Evolutionary conservation across 2,113 vertebrate genomes (phyloP), one percentile per base, ranked within the genome.

Genomic region (Crocuta crocuta): DNA sequence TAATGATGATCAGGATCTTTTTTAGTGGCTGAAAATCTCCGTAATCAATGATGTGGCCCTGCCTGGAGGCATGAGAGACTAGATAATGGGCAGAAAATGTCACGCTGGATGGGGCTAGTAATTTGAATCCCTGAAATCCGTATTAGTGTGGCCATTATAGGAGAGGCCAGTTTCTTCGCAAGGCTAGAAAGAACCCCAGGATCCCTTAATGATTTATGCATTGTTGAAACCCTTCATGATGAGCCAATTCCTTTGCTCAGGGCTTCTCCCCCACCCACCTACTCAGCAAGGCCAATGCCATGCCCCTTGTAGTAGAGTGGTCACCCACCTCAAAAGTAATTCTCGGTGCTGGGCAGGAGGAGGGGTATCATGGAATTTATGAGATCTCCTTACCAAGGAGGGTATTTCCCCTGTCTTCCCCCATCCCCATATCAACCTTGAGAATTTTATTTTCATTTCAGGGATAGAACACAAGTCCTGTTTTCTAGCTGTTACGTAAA

Each of bases 31-130:
- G 87, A 93, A 97, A 91, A 21, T 86, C 81, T 97, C 84, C 0
- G 3, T 91, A 93, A 97, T 98, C 98, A 96, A 96, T 97, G 97
- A 85, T 85, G 94, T 84, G 94, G 93, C 85, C 93, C 95, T 94
- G 95, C 96, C 98, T 95, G 45, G 84, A 97, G 97, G 97, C 97
- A 91, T 61, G 12, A 84, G 78, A 92, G 73, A 96, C 90, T 92
- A 88, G 92, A 85, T 96, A 95, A 97, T 95, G 50, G 65, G 92
- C 94, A 95, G 92, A 88, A 92, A 88, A 71, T 97, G 97, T 97
- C 97, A 95, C 9, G 8, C 87, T 55, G 81, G 74, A 71, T 85
- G 15, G 84, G 97, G 84, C 94, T 71, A 48, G 96, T 91, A 33
- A 97, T 97, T 95, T 94, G 97, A 98, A 96, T 94, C 93, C 85